Percentiles rank a stretch among this genome's conserved stretches.
Conservation (phyloP, 1,140 invertebrate species). For the Leptinotarsa texana region DNA sequence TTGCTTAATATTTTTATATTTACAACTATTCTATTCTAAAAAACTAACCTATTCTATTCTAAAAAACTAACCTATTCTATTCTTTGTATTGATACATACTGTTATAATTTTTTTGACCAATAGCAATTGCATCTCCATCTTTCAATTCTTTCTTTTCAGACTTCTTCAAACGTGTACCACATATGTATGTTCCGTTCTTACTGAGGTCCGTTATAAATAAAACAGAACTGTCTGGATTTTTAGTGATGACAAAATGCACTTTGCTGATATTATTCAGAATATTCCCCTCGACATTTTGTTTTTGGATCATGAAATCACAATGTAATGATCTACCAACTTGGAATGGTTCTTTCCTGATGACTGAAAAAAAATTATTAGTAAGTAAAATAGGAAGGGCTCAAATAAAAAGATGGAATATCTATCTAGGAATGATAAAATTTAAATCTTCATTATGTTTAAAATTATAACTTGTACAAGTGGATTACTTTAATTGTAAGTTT, state of each 20-base stretch:
- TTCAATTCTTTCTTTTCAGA: constrained; percentile 36
- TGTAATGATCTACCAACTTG: constrained; percentile 56
- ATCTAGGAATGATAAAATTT: no score
- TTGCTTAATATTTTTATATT: no score
- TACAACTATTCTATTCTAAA: no score
- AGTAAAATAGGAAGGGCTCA: no score
- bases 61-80: no score
- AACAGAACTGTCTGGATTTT: constrained; percentile 39
- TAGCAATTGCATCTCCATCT: constrained; percentile 45
- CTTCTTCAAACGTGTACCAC: constrained; percentile 43
- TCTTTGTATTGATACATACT: not conserved
- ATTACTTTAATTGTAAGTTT: no score
- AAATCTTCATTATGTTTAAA: no score
- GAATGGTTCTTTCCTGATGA: constrained; percentile 57
- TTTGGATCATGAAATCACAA: constrained; percentile 57
- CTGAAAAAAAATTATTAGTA: constrained; percentile 46
- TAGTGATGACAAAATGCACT: constrained; percentile 59
- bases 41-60: no score
- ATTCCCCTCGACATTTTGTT: constrained; percentile 52
- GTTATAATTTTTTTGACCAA: constrained; percentile 17
- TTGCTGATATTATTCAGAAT: constrained; percentile 60
- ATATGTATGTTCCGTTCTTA: constrained; percentile 53
- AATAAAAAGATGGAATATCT: no score
- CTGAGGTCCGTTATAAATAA: constrained; percentile 48
- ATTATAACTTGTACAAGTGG: no score